These are phyloP conservation scores for Cydia amplana DNA, from an alignment of 1,140 invertebrate genomes.

Conservation along the genomic window DNA sequence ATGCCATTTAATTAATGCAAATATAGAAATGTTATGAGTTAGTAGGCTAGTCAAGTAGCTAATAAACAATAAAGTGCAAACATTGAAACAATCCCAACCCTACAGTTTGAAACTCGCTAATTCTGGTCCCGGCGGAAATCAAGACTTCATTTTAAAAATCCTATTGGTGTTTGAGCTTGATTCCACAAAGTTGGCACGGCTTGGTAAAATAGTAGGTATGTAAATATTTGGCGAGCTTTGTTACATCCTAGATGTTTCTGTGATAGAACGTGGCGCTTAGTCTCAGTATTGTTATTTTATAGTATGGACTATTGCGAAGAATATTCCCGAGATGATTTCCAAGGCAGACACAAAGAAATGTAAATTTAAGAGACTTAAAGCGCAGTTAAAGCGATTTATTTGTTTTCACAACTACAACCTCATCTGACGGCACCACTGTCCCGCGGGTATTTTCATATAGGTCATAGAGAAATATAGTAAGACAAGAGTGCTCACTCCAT, in stretches of 20 bases:
- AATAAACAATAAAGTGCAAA: constrained; percentile 15
- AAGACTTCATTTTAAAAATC: constrained; percentile 20
- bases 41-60: constrained; percentile 2
- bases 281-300: not conserved
- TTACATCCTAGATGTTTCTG: not conserved
- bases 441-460: too few species aligned
- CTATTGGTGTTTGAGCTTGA: not conserved
- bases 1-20: not conserved
- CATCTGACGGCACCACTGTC: too few species aligned
- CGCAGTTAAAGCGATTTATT: not conserved
- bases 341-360: not conserved
- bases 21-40: too few species aligned
- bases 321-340: not conserved
- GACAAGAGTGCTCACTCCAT: too few species aligned
- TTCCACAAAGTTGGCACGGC: not conserved
- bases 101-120: constrained; percentile 22
- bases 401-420: not conserved
- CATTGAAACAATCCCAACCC: constrained; percentile 1
- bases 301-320: not conserved
- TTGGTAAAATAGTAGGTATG: constrained; percentile 5
- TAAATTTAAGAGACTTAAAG: not conserved
- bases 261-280: not conserved
- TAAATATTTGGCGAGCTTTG: not conserved
- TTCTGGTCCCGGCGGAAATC: constrained; percentile 6
- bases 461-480: too few species aligned